Evolutionary conservation across 2,888 invertebrate species (phyloP), one percentile per base, ranked within the genome.

Genomic region (Spodoptera exigua): DNA sequence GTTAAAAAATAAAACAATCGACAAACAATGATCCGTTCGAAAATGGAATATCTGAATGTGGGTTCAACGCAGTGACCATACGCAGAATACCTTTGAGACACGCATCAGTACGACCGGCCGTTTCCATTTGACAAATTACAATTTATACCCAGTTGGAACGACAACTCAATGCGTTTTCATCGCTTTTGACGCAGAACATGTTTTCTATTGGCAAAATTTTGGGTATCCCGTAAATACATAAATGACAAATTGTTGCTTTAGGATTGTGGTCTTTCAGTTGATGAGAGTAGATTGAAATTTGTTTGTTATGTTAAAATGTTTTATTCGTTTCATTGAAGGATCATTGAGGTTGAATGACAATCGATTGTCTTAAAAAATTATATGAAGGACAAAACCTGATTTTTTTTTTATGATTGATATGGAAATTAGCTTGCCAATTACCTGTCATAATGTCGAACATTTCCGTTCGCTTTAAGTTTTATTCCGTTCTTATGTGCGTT

Each of bases 61-160:
- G 27, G 11, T 27, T 3, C 5, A 55, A 64, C 16, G 0, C 9
- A 34, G 0, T 7, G 2, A 13, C 53, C 35, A 5, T 37, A 61
- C 32, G 40, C 0, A 1, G 45, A 64, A 3, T 12, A 1, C n/a
- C 14, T 13, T 10, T 7, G 11, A 47, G 12, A 16, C 13, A 56
- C 56, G 43, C 61, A 51, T 43, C 43, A 32, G 52, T 51, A 43
- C 53, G 55, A 37, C 34, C 70, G 49, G 21, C 43, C 56, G 56
- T 53, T 54, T 53, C 70, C 70, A 65, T 70, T 70, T 70, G 69
- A 70, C 66, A 70, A 70, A 70, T 70, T 65, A 66, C 66, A 54
- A 65, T 70, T 61, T 70, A 66, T 69, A 70, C 51, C 49, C 41
- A 36, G n/a, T 37, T 45, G 40, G 5, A 40, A 63, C 59, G 34